Evolutionary conservation across 2,113 vertebrate genomes (phyloP).

Genomic region (Lophius piscatorius): DNA sequence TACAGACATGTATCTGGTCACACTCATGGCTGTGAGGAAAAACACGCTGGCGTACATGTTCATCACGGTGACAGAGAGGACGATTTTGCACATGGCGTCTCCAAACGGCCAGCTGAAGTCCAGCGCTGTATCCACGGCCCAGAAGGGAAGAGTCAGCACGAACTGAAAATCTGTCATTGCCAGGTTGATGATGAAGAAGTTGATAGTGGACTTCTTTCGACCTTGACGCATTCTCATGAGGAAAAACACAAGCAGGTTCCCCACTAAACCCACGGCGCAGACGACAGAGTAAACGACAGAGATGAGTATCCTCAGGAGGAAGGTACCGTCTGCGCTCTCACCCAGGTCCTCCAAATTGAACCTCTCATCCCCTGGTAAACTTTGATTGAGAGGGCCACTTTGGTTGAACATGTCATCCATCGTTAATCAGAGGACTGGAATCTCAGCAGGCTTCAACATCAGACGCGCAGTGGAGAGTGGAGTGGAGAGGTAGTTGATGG

Average conservation of each 20-base stretch:
- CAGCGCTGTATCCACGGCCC: constrained; percentile 79
- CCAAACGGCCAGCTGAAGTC: constrained; percentile 86
- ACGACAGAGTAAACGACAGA: constrained; percentile 79
- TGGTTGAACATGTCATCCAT: constrained; percentile 77
- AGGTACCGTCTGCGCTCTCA: constrained; percentile 67
- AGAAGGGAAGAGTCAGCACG: constrained; percentile 82
- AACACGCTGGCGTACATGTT: constrained; percentile 84
- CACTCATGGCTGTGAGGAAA: constrained; percentile 82
- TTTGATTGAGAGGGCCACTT: constrained; percentile 65
- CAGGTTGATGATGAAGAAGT: constrained; percentile 80
- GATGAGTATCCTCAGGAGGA: constrained; percentile 75
- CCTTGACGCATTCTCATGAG: constrained; percentile 76
- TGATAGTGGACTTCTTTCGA: constrained; percentile 75
- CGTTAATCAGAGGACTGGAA: not conserved
- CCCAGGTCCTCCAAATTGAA: constrained; percentile 73
- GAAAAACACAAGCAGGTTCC: constrained; percentile 78
- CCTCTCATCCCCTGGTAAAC: constrained; percentile 37
- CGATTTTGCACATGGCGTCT: constrained; percentile 79
- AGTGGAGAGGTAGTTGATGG: not conserved
- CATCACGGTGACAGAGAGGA: constrained; percentile 81
- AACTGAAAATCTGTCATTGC: constrained; percentile 83
- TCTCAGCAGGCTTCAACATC: too few species aligned
- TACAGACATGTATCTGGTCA: constrained; percentile 78
- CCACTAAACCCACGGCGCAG: constrained; percentile 76
- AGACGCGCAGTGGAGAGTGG: too few species aligned